Percentiles rank a stretch among this genome's conserved stretches.
phyloP scores from a whole-genome alignment of 2,797 vertebrate species.

The Lacerta viridis region DNA sequence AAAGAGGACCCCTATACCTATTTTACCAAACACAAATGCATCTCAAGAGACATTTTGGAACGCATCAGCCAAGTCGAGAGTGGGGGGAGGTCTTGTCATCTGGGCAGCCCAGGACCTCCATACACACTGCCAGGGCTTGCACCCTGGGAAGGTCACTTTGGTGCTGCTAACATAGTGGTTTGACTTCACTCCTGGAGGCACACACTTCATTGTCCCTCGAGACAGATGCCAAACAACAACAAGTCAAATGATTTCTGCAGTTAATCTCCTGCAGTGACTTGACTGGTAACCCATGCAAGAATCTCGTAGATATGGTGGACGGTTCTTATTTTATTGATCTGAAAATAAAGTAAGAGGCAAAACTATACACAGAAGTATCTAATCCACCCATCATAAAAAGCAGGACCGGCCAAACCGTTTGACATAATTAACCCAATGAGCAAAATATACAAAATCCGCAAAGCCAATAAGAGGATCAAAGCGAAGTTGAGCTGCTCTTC shows the following conservation, averaged over 20 bases:
- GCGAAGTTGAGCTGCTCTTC: neutral
- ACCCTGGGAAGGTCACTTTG: no score
- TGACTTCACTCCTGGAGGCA: no score
- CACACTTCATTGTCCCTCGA: no score
- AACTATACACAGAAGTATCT: fast-evolving
- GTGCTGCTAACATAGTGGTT: no score
- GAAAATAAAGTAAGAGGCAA: neutral
- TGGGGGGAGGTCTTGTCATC: no score
- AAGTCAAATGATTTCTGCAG: neutral
- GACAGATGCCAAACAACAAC: neutral
- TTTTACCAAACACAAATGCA: neutral
- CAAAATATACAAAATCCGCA: constrained; percentile 14
- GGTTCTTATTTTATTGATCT: constrained; percentile 59
- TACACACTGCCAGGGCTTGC: no score
- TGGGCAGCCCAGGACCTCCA: no score
- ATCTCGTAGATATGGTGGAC: fast-evolving
- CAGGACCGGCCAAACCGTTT: neutral
- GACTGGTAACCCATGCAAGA: no score
- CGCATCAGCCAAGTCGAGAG: no score
- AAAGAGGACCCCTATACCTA: neutral
- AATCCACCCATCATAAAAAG: neutral
- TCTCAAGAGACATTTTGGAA: neutral
- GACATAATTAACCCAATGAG: constrained; percentile 7
- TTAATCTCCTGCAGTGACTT: neutral
- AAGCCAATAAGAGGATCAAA: fast-evolving